Evolutionary conservation across 2,888 invertebrate genomes (phyloP), one percentile per base, ranked within the genome.

Genomic region (Amphipoea lucens): DNA sequence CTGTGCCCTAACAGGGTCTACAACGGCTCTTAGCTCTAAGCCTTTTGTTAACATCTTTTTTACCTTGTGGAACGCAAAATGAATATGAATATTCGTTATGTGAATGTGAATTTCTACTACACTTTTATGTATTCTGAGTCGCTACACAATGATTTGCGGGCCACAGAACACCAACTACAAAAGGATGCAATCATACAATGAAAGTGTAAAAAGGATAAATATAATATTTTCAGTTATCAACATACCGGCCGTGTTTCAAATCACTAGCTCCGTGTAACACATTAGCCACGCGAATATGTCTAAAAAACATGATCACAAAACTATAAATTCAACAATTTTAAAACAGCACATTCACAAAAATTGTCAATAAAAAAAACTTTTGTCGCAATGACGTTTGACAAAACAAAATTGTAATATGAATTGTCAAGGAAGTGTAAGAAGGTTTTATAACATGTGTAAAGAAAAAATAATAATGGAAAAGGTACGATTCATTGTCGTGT

Each of bases 291-390:
- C 81, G 69, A 54, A 82, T 66, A 4, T 66, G 29, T 40, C 73
- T 54, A 42, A 62, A 60, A 69, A 60, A 66, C 82, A 82, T 82
- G n/a, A 45, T 79, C 36, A 60, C 40, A 66, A 79, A 74, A 74
- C 51, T 36, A 71, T 36, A 67, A 62, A 74, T 14, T 48, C 23
- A n/a, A 40, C 7, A 48, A 66, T 62, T 65, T 66, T 40, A 70
- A 54, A 45, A 29, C 23, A 45, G 23, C 4, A 20, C 79, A 62
- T 6, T 42, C 29, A 81, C 17, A 54, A 77, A 75, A 23, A 36
- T 5, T n/a, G 17, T 2, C 17, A n/a, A 0, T 7, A 48, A 14
- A 60, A 40, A 84, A 73, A 14, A 12, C 12, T 2, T 60, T 7
- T 81, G 63, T 48, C 77, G 17, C 69, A 42, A n/a, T 65, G 57